phyloP scores from a whole-genome alignment of 2,113 vertebrate genomes.

The Montifringilla adamsi region DNA sequence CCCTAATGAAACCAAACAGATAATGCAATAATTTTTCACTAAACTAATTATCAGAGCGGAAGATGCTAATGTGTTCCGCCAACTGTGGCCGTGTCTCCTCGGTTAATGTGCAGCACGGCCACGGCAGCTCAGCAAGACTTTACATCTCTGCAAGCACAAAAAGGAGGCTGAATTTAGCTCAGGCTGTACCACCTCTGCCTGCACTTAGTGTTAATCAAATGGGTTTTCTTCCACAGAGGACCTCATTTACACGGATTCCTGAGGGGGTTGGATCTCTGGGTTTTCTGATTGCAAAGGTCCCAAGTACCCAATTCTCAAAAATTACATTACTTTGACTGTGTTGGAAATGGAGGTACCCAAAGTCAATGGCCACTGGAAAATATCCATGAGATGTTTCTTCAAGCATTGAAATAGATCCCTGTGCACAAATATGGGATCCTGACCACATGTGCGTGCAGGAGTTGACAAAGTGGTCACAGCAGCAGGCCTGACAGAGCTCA shows the following conservation, averaged over 20 bases:
- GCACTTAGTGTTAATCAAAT: neutral
- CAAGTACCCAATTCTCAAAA: neutral
- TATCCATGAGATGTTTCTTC: neutral
- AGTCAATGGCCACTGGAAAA: neutral
- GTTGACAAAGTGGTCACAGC: neutral
- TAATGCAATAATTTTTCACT: constrained; percentile 69
- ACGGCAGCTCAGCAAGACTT: neutral
- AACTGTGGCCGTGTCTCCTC: constrained; percentile 33
- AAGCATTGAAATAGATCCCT: neutral
- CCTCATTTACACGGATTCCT: neutral
- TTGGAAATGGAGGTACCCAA: neutral
- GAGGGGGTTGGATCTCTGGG: neutral
- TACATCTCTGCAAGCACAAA: neutral
- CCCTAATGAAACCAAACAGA: constrained; percentile 68
- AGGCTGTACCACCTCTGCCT: neutral
- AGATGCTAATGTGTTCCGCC: constrained; percentile 68
- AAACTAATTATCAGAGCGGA: constrained; percentile 75
- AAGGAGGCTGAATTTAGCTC: neutral
- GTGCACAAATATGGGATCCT: neutral
- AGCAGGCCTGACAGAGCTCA: neutral
- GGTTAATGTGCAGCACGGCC: neutral
- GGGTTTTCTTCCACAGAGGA: neutral
- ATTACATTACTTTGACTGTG: fast-evolving
- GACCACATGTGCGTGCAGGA: fast-evolving
- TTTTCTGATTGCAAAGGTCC: neutral